Conservation (phyloP, 2,888 invertebrate species). For the Spodoptera littoralis region DNA sequence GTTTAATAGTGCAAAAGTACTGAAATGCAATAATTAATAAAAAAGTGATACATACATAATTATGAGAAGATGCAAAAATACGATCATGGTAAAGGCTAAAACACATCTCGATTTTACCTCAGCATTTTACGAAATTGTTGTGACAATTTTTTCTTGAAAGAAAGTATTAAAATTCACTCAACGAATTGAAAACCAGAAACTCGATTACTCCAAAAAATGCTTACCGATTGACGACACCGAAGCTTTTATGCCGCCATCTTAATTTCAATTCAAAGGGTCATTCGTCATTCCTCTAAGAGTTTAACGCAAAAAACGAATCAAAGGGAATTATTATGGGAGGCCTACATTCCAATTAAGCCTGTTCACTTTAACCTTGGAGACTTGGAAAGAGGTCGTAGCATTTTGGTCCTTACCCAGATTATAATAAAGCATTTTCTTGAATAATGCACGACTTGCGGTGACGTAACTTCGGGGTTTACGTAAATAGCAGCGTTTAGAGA, state of each 20-base stretch:
- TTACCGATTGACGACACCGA: constrained; percentile 10
- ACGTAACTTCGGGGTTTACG: constrained; percentile 50
- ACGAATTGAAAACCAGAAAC: neutral
- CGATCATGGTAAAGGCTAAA: too few species aligned
- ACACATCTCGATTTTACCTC: too few species aligned
- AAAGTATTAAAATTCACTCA: neutral
- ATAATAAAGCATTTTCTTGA: constrained; percentile 63
- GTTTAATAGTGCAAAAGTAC: too few species aligned
- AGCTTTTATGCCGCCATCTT: constrained; percentile 28
- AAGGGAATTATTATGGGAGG: constrained; percentile 43
- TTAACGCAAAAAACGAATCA: constrained; percentile 49
- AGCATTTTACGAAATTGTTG: too few species aligned
- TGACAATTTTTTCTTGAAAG: too few species aligned
- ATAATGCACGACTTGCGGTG: constrained; percentile 56
- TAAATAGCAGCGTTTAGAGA: constrained; percentile 36
- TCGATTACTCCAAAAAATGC: constrained; percentile 17
- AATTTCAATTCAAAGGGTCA: constrained; percentile 36
- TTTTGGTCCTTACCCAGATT: constrained; percentile 54
- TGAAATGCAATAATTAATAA: too few species aligned
- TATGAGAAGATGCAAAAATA: too few species aligned
- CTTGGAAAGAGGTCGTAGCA: constrained; percentile 36
- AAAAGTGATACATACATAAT: too few species aligned
- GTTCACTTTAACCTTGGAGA: constrained; percentile 41
- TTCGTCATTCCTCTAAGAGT: constrained; percentile 40
- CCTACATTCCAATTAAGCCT: constrained; percentile 53